A percentile compares a stretch with the other conserved stretches of the same genome.
phyloP scores from a whole-genome alignment of 1,140 invertebrate genomes.

The Penaeus chinensis region DNA sequence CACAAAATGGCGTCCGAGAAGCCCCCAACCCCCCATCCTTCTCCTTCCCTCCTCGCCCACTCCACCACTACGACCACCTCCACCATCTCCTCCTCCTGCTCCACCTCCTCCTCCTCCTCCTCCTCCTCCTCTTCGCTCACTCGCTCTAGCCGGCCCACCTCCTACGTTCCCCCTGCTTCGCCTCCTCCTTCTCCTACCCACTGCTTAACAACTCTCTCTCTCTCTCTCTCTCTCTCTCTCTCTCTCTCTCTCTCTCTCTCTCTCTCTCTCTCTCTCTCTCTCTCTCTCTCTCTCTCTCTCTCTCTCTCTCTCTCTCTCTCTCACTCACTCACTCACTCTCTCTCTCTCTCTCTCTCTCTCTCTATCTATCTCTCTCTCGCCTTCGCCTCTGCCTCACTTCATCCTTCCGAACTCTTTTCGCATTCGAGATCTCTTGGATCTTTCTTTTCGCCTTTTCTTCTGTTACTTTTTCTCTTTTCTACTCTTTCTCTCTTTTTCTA shows the following conservation, averaged over 20 bases:
- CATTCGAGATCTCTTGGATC: not conserved
- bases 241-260: slow-evolving; percentile 42
- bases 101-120: not conserved
- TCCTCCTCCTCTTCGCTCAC: slow-evolving; percentile 7
- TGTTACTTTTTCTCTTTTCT: not conserved
- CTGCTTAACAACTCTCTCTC: not conserved
- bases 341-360: not conserved
- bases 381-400: not conserved
- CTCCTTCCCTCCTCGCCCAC: not conserved
- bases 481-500: slow-evolving; percentile 10
- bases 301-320: not conserved
- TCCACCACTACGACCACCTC: not conserved
- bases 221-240: slow-evolving; percentile 26
- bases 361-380: slow-evolving; percentile 20
- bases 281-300: not conserved
- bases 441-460: not conserved
- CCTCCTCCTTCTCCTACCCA: not conserved
- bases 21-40: slow-evolving; percentile 15
- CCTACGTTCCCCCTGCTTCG: not conserved
- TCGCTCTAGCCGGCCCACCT: not conserved
- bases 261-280: slow-evolving; percentile 21
- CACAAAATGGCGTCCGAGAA: slow-evolving; percentile 56
- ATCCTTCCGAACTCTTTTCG: not conserved
- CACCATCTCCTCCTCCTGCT: slow-evolving; percentile 22
- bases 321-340: not conserved